A percentile compares a stretch with the other conserved stretches of the same genome.
phyloP scores from a whole-genome alignment of 2,888 invertebrate genomes.

The Habroteleia sp. region DNA sequence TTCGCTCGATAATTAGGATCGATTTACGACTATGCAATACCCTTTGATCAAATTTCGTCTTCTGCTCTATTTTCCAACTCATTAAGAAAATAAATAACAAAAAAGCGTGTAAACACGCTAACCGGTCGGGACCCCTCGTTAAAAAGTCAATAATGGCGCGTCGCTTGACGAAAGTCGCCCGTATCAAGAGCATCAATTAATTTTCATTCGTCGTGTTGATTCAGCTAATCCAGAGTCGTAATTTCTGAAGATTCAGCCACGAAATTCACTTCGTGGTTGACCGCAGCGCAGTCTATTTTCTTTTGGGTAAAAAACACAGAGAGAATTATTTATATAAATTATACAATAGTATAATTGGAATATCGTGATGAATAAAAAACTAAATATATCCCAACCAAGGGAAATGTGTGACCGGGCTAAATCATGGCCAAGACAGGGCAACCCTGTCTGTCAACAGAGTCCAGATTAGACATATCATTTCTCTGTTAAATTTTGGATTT shows the following conservation, averaged over 20 bases:
- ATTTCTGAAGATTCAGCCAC: neutral
- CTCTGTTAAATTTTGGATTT: no score
- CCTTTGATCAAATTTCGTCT: conserved; percentile 23
- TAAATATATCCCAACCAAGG: no score
- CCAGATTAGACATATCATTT: no score
- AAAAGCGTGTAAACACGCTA: conserved; percentile 46
- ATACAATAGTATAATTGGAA: no score
- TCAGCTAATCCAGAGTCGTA: neutral
- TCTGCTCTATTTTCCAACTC: conserved; percentile 25
- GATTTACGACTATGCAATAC: conserved; percentile 1
- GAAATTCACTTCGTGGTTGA: neutral
- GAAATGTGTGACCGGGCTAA: no score
- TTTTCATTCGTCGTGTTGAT: conserved; percentile 11
- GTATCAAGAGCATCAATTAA: conserved; percentile 29
- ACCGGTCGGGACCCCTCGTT: conserved; percentile 28
- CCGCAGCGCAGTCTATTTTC: neutral
- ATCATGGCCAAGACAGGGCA: no score
- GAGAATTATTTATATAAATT: no score
- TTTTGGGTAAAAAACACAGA: no score
- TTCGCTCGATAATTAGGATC: conserved; percentile 24
- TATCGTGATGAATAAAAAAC: no score
- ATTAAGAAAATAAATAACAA: conserved; percentile 41
- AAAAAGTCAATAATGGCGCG: conserved; percentile 36
- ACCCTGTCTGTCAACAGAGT: no score
- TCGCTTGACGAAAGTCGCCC: conserved; percentile 17